Percentiles rank a stretch among this genome's conserved stretches.
These are phyloP conservation scores for Halcyon smyrnensis DNA, from an alignment of 2,797 vertebrate genomes.

Conservation along the genomic window DNA sequence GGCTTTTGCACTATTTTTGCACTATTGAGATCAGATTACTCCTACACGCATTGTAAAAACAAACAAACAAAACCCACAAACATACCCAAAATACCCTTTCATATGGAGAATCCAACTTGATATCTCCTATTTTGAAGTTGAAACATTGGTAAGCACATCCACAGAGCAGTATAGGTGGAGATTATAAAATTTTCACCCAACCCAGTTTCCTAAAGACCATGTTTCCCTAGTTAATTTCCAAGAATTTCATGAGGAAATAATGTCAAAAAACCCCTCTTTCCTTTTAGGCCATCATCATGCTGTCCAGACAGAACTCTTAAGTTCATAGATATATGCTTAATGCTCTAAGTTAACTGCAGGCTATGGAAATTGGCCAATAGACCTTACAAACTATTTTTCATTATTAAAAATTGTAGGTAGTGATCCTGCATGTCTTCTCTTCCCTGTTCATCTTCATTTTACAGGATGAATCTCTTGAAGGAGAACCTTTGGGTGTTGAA, in stretches of 20 bases:
- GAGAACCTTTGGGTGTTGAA: too few relatives aligned
- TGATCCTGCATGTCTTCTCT: background rate
- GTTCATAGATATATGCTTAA: background rate
- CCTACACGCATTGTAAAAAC: background rate
- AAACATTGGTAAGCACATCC: background rate
- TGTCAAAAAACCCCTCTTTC: background rate
- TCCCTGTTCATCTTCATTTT: background rate
- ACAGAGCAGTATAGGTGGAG: background rate
- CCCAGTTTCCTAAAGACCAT: background rate
- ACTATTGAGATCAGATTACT: background rate
- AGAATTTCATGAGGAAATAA: background rate
- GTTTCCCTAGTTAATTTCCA: background rate
- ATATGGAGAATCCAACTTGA: background rate
- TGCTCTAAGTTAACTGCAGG: background rate
- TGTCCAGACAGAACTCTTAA: background rate
- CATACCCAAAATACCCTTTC: background rate
- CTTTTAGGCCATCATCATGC: background rate
- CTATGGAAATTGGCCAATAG: background rate
- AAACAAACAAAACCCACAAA: too few relatives aligned
- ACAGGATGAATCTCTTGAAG: background rate
- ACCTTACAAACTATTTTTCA: background rate
- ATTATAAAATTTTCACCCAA: background rate
- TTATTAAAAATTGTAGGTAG: background rate
- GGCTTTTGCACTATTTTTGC: background rate
- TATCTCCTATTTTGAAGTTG: background rate